Evolutionary conservation across 2,888 invertebrate species (phyloP), one percentile per base, ranked within the genome.

Genomic region (Acleris holmiana): DNA sequence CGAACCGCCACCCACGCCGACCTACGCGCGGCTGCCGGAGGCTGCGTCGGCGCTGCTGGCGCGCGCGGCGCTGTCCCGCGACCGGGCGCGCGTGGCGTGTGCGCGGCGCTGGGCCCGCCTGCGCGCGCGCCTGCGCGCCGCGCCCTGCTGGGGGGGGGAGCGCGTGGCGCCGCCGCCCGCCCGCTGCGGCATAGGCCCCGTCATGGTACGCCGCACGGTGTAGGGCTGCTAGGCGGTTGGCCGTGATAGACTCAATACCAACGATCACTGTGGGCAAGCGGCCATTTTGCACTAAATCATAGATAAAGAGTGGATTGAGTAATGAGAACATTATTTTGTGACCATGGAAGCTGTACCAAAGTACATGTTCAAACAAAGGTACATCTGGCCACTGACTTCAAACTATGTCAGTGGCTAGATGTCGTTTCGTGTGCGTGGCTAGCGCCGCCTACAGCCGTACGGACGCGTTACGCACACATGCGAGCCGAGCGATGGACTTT

Each of bases 191-290:
- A n/a, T 5, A n/a, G 84, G 87, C 80, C 85, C 89, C 29, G 29
- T 29, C 72, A 84, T 84, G 91, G 90, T 91, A 91, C 82, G 87
- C 73, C 72, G 69, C 77, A 76, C 78, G 79, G 77, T 76, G 77
- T 77, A 74, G 77, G 77, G 25, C 48, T 71, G 54, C 50, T 54
- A 54, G 57, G 57, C 58, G 58, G 48, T 35, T 48, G 21, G 40
- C 19, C 13, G 15, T 19, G 53, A n/a, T 35, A 18, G 35, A 53
- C 35, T n/a, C n/a, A n/a, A n/a, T 4, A 6, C 41, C 10, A 13
- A 13, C 10, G 29, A 29, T 29, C 29, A 15, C 41, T 41, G n/a
- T 15, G 25, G 25, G n/a, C n/a, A 41, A 4, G 1, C 41, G 15
- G n/a, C n/a, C 15, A 1, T 13, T n/a, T 41, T 41, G 41, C 41